Conservation (phyloP, 2,888 invertebrate species). For the Apodemia zela region DNA sequence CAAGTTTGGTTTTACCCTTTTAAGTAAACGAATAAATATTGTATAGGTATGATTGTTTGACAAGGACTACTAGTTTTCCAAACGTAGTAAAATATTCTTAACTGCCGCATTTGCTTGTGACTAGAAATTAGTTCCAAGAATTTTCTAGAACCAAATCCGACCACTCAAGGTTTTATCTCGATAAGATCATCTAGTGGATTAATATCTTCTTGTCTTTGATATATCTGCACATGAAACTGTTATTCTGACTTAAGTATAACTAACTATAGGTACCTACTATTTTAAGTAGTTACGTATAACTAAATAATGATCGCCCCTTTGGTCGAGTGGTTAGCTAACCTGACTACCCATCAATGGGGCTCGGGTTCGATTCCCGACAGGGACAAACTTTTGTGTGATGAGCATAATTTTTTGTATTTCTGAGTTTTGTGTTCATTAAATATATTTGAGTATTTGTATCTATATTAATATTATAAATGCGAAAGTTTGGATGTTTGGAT, state of each 20-base stretch:
- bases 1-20: constrained; percentile 19
- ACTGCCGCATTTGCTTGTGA: constrained; percentile 32
- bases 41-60: constrained; percentile 32
- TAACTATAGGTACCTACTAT: too few species aligned
- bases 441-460: too few species aligned
- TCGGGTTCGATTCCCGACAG: too few species aligned
- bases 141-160: constrained; percentile 6
- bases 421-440: too few species aligned
- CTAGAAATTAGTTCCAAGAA: constrained; percentile 4
- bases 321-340: too few species aligned
- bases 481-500: too few species aligned
- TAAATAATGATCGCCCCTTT: too few species aligned
- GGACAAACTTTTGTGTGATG: too few species aligned
- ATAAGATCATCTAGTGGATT: neutral
- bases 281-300: too few species aligned
- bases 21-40: constrained; percentile 20
- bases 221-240: neutral
- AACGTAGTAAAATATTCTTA: constrained; percentile 34
- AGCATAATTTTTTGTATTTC: too few species aligned
- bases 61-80: constrained; percentile 38
- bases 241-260: neutral
- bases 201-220: neutral
- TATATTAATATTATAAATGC: too few species aligned
- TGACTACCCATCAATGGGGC: too few species aligned
- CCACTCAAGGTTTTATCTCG: constrained; percentile 2